A percentile compares a stretch with the other conserved stretches of the same genome.
Evolutionary conservation across 2,113 vertebrate species (phyloP).

Genomic region (Circaetus gallicus): DNA sequence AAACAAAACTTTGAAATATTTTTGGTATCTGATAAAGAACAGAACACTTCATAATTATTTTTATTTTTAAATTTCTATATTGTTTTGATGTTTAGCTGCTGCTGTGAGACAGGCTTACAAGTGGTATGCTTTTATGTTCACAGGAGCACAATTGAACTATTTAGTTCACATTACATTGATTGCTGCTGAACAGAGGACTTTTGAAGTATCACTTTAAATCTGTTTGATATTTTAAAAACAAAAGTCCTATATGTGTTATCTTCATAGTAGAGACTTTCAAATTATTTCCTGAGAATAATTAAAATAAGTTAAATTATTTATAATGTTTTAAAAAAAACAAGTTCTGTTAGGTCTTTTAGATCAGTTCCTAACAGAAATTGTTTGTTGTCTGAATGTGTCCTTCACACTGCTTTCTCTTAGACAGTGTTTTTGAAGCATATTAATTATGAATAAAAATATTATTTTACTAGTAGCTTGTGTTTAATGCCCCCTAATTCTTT

Average conservation of each 20-base stretch:
- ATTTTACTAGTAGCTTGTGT: background rate
- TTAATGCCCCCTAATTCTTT: background rate
- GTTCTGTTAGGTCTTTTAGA: background rate
- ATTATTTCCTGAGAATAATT: slow-evolving; percentile 27
- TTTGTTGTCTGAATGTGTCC: background rate
- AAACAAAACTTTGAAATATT: background rate
- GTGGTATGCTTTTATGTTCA: background rate
- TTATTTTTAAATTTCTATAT: background rate
- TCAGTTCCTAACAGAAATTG: background rate
- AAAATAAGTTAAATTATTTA: slow-evolving; percentile 7
- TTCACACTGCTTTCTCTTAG: background rate
- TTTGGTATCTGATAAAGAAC: background rate
- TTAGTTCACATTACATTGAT: background rate
- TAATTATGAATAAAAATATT: background rate
- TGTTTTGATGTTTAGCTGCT: background rate
- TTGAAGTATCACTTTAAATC: slow-evolving; percentile 19
- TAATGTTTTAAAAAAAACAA: background rate
- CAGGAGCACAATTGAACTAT: background rate
- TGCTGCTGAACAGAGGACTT: background rate
- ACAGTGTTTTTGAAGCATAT: background rate
- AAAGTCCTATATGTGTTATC: background rate
- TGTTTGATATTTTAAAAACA: slow-evolving; percentile 8
- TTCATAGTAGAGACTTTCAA: background rate
- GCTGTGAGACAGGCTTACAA: background rate
- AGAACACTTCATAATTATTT: background rate